phyloP scores from a whole-genome alignment of 2,888 invertebrate species.

The Acrocyrtus sp. region DNA sequence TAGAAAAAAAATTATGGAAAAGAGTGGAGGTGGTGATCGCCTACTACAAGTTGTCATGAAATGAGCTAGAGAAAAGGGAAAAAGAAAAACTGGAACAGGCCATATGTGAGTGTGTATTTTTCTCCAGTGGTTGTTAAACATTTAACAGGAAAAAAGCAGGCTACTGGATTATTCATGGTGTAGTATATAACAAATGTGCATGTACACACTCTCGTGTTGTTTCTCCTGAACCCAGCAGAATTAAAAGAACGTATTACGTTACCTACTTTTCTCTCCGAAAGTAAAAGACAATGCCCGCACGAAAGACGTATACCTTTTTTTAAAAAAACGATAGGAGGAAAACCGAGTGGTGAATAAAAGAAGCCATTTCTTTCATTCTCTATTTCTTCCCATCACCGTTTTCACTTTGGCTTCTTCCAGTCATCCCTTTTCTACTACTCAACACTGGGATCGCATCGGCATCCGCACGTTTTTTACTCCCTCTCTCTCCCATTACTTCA shows the following conservation, averaged over 20 bases:
- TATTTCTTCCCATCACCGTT: slow-evolving; percentile 6
- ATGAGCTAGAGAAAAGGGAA: slow-evolving; percentile 39
- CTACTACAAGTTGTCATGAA: slow-evolving; percentile 8
- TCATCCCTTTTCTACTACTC: slow-evolving; percentile 2
- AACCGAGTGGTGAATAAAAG: background rate
- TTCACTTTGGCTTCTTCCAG: slow-evolving; percentile 3
- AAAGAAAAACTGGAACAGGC: slow-evolving; percentile 35
- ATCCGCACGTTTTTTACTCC: too few species aligned
- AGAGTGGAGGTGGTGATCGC: background rate
- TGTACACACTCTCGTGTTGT: background rate
- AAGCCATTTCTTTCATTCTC: too few species aligned
- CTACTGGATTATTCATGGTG: slow-evolving; percentile 50
- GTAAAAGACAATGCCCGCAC: slow-evolving; percentile 34
- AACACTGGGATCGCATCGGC: background rate
- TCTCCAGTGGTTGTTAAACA: slow-evolving; percentile 12
- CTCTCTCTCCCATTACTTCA: slow-evolving; percentile 20
- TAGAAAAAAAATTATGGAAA: background rate
- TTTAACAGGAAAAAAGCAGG: slow-evolving; percentile 10
- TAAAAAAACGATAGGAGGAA: background rate
- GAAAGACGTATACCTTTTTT: slow-evolving; percentile 15
- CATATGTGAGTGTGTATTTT: background rate
- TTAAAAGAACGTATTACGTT: slow-evolving; percentile 11
- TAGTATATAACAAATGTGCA: slow-evolving; percentile 4
- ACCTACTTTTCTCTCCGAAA: background rate
- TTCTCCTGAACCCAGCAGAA: slow-evolving; percentile 11